Percentiles rank a stretch among this genome's conserved stretches.
Conservation (phyloP, 2,113 vertebrate species). For the Hepsetus odoe region DNA sequence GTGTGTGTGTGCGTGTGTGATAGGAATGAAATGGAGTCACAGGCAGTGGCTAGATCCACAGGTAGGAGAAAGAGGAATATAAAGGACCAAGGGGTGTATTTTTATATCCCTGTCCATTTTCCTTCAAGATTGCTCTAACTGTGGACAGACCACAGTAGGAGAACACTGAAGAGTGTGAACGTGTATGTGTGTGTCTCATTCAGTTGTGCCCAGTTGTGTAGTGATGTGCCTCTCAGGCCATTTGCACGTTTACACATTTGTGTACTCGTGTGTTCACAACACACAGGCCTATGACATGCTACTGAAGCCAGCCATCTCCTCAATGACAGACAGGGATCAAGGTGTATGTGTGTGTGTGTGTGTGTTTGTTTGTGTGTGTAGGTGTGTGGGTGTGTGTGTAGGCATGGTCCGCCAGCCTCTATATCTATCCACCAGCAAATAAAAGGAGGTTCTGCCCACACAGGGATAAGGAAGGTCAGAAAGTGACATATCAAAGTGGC, state of each 20-base stretch:
- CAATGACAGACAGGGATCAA: slow-evolving; percentile 26
- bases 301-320: slow-evolving; percentile 33
- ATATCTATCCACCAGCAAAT: slow-evolving; percentile 1
- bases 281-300: slow-evolving; percentile 20
- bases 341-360: slow-evolving; percentile 18
- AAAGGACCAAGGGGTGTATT: slow-evolving; percentile 14
- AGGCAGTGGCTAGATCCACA: background rate
- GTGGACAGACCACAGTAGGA: background rate
- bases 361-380: no score
- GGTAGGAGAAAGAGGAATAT: slow-evolving; percentile 12
- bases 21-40: background rate
- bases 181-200: slow-evolving; percentile 13
- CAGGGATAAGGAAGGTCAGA: slow-evolving; percentile 11
- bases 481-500: slow-evolving; percentile 25
- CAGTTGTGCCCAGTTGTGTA: background rate
- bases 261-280: background rate
- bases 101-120: slow-evolving; percentile 14
- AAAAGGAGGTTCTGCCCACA: background rate
- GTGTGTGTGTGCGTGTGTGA: slow-evolving; percentile 1
- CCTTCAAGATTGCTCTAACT: background rate
- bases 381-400: slow-evolving; percentile 18
- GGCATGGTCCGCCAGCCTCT: slow-evolving; percentile 1
- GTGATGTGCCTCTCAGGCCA: background rate
- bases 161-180: slow-evolving; percentile 28
- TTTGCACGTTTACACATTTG: slow-evolving; percentile 6